Conservation (phyloP, 2,888 invertebrate species). For the Macrosoma leucophasiata region DNA sequence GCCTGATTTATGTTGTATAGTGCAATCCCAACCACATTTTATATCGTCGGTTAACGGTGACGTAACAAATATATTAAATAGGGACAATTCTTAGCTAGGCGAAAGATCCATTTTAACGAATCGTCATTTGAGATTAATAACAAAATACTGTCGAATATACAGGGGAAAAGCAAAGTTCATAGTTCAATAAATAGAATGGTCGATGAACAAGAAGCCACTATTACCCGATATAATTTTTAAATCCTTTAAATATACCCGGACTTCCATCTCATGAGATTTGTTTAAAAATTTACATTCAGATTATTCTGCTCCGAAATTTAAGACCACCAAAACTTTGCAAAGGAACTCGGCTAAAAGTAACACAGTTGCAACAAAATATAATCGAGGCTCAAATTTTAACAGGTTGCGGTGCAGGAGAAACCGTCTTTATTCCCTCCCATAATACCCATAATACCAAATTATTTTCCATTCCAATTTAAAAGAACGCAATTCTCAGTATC, state of each 20-base stretch:
- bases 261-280: conserved; percentile 21
- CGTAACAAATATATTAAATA: conserved; percentile 13
- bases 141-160: conserved; percentile 5
- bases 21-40: conserved; percentile 13
- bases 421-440: conserved; percentile 9
- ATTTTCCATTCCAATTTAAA: conserved; percentile 8
- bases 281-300: conserved; percentile 12
- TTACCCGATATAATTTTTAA: conserved; percentile 27
- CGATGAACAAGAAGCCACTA: conserved; percentile 22
- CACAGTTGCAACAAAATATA: conserved; percentile 3
- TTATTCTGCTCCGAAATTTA: conserved; percentile 1
- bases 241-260: conserved; percentile 23
- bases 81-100: conserved; percentile 23
- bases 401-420: conserved; percentile 5
- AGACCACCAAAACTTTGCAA: conserved; percentile 6
- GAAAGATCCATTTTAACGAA: conserved; percentile 23
- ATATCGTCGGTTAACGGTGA: conserved; percentile 19
- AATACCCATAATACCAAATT: conserved; percentile 1
- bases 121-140: conserved; percentile 7
- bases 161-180: conserved; percentile 6
- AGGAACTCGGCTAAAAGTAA: conserved; percentile 5
- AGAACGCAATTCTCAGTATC: neutral
- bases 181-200: conserved; percentile 14
- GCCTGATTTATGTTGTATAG: conserved; percentile 16
- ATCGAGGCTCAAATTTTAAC: conserved; percentile 10